These are phyloP conservation scores for Pocillopora meandrina DNA, from an alignment of 92 coral and sea anemone genomes.

Conservation along the genomic window DNA sequence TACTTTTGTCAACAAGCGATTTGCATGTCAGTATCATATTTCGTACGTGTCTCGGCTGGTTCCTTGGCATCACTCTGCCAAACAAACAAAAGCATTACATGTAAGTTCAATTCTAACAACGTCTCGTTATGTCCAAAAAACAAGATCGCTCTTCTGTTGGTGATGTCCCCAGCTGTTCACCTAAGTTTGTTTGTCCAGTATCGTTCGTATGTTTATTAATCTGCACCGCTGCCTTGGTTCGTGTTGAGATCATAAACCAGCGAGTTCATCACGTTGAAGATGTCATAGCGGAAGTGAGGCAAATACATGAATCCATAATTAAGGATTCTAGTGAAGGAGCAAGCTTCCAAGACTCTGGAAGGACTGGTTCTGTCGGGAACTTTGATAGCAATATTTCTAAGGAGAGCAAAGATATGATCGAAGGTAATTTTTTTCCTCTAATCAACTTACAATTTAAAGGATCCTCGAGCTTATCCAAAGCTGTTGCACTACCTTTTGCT, in stretches of 20 bases:
- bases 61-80: neutral
- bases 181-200: slow-evolving; percentile 8
- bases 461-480: slow-evolving; percentile 15
- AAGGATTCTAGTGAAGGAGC: neutral
- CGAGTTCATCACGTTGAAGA: slow-evolving; percentile 14
- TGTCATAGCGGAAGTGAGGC: neutral
- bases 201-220: slow-evolving; percentile 25
- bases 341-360: neutral
- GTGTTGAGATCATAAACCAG: slow-evolving; percentile 28
- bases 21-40: neutral
- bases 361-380: neutral
- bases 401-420: neutral
- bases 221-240: slow-evolving; percentile 25
- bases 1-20: neutral
- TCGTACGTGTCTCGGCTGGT: neutral
- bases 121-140: slow-evolving; percentile 8
- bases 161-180: slow-evolving; percentile 4
- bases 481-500: slow-evolving; percentile 2
- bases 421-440: slow-evolving; percentile 2
- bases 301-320: neutral
- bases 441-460: slow-evolving; percentile 6
- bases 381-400: neutral
- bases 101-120: neutral
- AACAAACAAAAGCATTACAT: neutral
- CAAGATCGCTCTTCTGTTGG: neutral